phyloP scores from a whole-genome alignment of 2,113 vertebrate species.

The Motacilla alba region DNA sequence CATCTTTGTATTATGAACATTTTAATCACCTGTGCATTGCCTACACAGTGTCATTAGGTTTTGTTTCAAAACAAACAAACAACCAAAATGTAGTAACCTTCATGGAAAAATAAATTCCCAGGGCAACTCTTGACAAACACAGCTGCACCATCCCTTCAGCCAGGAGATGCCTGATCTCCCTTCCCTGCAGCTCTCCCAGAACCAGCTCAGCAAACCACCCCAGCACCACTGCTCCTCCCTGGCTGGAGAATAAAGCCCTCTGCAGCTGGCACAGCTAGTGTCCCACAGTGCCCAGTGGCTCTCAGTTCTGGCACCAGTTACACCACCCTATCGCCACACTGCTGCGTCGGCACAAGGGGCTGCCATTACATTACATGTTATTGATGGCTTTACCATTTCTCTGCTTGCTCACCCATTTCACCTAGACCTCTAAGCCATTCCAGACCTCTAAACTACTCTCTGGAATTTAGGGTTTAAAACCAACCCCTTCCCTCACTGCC shows the following conservation, averaged over 20 bases:
- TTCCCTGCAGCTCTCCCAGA: neutral
- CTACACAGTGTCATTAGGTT: neutral
- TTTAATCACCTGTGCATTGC: neutral
- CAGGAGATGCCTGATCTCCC: neutral
- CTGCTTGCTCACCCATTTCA: neutral
- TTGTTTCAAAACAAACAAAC: neutral
- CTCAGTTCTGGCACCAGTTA: neutral
- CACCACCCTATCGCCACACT: fast-evolving
- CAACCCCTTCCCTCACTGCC: fast-evolving
- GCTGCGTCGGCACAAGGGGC: fast-evolving
- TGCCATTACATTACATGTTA: neutral
- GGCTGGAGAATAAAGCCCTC: neutral
- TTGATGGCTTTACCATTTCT: neutral
- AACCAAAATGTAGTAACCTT: neutral
- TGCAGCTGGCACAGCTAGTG: fast-evolving
- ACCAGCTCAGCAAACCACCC: fast-evolving
- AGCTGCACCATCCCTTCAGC: neutral
- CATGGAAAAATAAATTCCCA: neutral
- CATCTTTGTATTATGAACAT: neutral
- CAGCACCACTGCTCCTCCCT: neutral
- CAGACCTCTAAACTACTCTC: neutral
- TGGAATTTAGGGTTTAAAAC: neutral
- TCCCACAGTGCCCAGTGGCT: neutral
- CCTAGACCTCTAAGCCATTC: neutral
- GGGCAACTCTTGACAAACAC: neutral